Percentiles rank a stretch among this genome's conserved stretches.
phyloP scores from a whole-genome alignment of 2,797 vertebrate genomes.

The Rhinatrema bivittatum region DNA sequence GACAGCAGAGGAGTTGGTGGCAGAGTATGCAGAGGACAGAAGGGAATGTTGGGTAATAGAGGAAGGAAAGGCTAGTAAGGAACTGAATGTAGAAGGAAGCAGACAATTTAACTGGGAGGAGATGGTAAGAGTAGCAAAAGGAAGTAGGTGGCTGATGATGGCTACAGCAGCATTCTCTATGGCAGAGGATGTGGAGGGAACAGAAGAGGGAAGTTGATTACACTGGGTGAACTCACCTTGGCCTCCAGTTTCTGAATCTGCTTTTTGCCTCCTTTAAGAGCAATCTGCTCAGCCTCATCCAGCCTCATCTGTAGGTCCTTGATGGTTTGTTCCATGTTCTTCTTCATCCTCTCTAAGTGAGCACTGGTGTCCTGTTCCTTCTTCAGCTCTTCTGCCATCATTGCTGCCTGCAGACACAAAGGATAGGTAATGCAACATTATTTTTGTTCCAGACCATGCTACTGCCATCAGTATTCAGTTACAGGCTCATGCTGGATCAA shows the following conservation, averaged over 20 bases:
- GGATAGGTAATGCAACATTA: not conserved
- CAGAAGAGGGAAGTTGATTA: too few species aligned
- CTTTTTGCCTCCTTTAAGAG: conserved; percentile 89
- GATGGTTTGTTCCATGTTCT: conserved; percentile 88
- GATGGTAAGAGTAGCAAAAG: too few species aligned
- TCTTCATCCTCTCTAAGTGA: conserved; percentile 90
- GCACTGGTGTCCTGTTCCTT: conserved; percentile 88
- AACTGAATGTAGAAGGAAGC: too few species aligned
- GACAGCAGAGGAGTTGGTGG: too few species aligned
- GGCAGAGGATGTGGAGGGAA: too few species aligned
- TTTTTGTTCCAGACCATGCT: too few species aligned
- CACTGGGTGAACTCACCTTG: conserved; percentile 76
- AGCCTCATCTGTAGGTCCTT: conserved; percentile 87
- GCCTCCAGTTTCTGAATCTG: conserved; percentile 88
- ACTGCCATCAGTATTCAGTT: too few species aligned
- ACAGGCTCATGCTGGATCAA: not conserved
- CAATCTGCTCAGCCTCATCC: conserved; percentile 86
- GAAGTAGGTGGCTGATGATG: too few species aligned
- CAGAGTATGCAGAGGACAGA: too few species aligned
- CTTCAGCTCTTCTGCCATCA: conserved; percentile 96
- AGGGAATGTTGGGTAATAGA: too few species aligned
- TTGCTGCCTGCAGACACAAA: conserved; percentile 60
- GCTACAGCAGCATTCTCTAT: too few species aligned
- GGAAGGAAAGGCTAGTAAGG: not conserved
- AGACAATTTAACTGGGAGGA: too few species aligned